Conservation (phyloP, 2,797 vertebrate genomes). For the Artibeus jamaicensis region DNA sequence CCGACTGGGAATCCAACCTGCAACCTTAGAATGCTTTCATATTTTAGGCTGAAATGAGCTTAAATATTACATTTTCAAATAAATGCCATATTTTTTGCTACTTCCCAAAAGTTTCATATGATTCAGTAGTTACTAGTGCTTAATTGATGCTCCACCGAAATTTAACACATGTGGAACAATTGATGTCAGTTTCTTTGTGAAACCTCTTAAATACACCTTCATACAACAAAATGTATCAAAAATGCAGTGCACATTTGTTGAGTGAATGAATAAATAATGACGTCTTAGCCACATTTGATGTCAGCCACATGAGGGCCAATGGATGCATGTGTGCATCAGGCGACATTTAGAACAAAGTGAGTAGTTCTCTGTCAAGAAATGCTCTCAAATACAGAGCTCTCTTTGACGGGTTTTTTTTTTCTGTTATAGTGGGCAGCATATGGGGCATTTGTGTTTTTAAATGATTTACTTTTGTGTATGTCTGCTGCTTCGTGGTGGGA, state of each 20-base stretch:
- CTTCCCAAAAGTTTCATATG: neutral
- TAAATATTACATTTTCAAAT: neutral
- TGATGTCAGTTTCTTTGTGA: slow-evolving; percentile 28
- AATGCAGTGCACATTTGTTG: neutral
- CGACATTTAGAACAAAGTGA: neutral
- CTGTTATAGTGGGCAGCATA: neutral
- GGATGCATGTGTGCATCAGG: neutral
- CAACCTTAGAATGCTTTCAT: neutral
- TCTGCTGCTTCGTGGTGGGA: neutral
- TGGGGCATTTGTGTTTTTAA: neutral
- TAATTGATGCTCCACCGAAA: slow-evolving; percentile 11
- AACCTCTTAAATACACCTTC: neutral
- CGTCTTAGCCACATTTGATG: neutral
- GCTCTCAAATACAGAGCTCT: neutral
- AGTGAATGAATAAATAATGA: neutral
- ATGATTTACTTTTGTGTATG: neutral
- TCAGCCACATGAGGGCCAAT: neutral
- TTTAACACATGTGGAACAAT: neutral
- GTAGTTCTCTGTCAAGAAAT: neutral
- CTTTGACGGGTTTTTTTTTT: neutral
- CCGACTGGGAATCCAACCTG: neutral
- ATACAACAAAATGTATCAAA: no score
- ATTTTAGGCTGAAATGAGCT: neutral
- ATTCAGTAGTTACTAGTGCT: neutral
- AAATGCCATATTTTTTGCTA: neutral